Evolutionary conservation across 2,888 invertebrate genomes (phyloP).

Genomic region (Perizoma flavofasciatum): DNA sequence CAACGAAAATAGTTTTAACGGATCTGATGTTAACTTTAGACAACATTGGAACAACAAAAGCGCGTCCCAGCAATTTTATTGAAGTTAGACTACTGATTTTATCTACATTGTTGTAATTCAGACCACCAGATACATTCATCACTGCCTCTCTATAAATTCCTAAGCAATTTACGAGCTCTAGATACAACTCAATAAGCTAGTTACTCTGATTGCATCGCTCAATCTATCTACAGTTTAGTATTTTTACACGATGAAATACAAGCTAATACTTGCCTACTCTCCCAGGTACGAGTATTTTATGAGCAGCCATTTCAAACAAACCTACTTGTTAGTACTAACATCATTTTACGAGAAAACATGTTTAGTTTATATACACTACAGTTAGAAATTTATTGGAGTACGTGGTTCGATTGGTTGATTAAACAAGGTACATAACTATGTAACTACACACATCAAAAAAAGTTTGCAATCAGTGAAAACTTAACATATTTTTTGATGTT

Average conservation of each 20-base stretch:
- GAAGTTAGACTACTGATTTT: slow-evolving; percentile 9
- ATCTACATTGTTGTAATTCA: slow-evolving; percentile 4
- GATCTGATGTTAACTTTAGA: too few species aligned
- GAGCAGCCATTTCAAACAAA: slow-evolving; percentile 1
- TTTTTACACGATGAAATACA: slow-evolving; percentile 1
- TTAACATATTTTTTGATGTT: too few species aligned
- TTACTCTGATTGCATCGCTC: slow-evolving; percentile 27
- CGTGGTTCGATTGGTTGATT: slow-evolving; percentile 4
- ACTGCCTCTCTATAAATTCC: slow-evolving; percentile 56
- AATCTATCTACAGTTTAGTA: slow-evolving; percentile 5
- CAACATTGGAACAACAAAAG: too few species aligned
- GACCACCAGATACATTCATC: slow-evolving; percentile 46
- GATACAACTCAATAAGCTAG: slow-evolving; percentile 36
- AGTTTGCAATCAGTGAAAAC: too few species aligned
- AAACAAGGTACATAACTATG: background rate
- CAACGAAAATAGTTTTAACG: too few species aligned
- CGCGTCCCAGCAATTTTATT: background rate
- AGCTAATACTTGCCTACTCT: background rate
- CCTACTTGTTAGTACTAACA: background rate
- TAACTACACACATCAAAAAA: too few species aligned
- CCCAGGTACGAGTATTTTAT: background rate
- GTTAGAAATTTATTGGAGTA: slow-evolving; percentile 3
- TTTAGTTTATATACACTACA: background rate
- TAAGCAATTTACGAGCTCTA: slow-evolving; percentile 47
- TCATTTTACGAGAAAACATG: slow-evolving; percentile 8